Evolutionary conservation across 2,113 vertebrate genomes (phyloP), one percentile per base, ranked within the genome.

Genomic region (Gobius niger): DNA sequence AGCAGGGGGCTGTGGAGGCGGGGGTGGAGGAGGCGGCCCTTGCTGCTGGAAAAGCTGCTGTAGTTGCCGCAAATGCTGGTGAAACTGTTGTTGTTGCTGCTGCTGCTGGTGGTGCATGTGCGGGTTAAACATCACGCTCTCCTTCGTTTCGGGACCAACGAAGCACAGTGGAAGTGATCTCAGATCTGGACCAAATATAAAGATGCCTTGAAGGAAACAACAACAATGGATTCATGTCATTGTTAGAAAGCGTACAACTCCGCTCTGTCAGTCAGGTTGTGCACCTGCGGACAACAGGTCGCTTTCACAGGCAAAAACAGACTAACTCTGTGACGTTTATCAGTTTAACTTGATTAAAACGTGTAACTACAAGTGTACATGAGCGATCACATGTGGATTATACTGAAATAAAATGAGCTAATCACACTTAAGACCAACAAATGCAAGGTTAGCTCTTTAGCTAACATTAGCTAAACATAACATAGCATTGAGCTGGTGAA

Each of bases 1-100:
- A 47, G 95, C 82, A 0, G 94, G 81, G 7, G 90, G 92, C 83
- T 88, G 92, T 0, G 86, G 87, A 0, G 91, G 88, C 44, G 88
- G 86, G 4, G 82, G 86, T 0, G 87, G 91, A 3, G 83, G 89
- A 7, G 19, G 54, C 12, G 5, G 54, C 12, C 86, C 90, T 77
- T 91, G 94, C 2, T 95, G 93, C 7, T 95, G 93, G 73, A 93
- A 89, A 82, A 95, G 94, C 76, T 95, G 95, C 10, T 95, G 94
- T 15, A 95, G 92, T 82, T 95, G 96, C 67, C 95, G 95, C 72
- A 95, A 92, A 63, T 95, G 95, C 62, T 96, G 94, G 57, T 96
- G 92, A 67, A 96, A 94, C 82, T 95, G 94, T 65, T 94, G 94
- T 82, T 96, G 95, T 1, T 91, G 91, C 7, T 90, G 91, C 24